These are phyloP conservation scores for Theretra japonica DNA, from an alignment of 2,888 invertebrate species.

Conservation along the genomic window DNA sequence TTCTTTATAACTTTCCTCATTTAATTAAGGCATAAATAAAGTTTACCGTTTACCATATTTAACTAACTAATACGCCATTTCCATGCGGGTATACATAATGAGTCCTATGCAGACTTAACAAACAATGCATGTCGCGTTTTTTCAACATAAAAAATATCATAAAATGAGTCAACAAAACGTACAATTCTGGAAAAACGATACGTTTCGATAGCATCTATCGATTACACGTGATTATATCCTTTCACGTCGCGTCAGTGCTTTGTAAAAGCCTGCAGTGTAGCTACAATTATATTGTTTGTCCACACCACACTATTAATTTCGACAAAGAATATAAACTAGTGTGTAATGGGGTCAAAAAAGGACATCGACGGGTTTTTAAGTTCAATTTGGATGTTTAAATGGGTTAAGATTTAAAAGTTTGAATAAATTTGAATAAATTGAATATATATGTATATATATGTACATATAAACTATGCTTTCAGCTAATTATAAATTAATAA, in stretches of 20 bases:
- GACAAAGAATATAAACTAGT: background rate
- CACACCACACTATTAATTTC: background rate
- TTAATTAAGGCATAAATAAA: background rate
- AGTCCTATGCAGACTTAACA: background rate
- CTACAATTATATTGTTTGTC: constrained; percentile 9
- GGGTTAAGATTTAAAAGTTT: too few species aligned
- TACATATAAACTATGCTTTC: too few species aligned
- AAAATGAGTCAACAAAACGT: constrained; percentile 8
- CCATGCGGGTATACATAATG: background rate
- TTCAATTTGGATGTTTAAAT: too few species aligned
- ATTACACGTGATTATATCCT: constrained; percentile 38
- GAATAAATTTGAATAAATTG: too few species aligned
- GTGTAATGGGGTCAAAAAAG: background rate
- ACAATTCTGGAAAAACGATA: constrained; percentile 14
- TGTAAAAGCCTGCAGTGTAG: constrained; percentile 7
- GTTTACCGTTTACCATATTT: background rate
- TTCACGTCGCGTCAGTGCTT: constrained; percentile 26
- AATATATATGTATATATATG: too few species aligned
- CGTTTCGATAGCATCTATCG: constrained; percentile 28
- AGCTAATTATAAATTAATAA: too few species aligned
- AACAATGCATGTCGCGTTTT: constrained; percentile 17
- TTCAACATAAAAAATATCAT: constrained; percentile 13
- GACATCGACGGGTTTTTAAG: too few species aligned
- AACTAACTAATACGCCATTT: background rate
- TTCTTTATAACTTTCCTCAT: too few species aligned